Conservation (phyloP, 2,888 invertebrate genomes). For the Carterocephalus palaemon region DNA sequence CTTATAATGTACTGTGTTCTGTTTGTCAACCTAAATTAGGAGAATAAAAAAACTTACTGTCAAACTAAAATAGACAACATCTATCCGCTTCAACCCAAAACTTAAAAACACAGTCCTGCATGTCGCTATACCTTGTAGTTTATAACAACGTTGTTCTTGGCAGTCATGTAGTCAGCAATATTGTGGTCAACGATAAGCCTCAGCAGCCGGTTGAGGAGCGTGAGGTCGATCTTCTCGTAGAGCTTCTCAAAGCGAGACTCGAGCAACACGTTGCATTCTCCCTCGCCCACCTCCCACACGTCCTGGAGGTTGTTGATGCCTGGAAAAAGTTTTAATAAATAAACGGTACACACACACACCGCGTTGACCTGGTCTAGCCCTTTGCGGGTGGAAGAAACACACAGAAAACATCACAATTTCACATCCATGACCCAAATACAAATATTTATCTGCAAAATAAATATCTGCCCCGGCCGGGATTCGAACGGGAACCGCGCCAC, state of each 20-base stretch:
- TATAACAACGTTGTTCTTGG: slow-evolving; percentile 99
- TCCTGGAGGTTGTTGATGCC: slow-evolving; percentile 98
- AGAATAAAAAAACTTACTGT: no score
- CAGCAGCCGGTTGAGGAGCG: slow-evolving; percentile 95
- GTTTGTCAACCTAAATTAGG: no score
- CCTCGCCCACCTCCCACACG: slow-evolving; percentile 99
- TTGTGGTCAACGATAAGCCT: slow-evolving; percentile 99
- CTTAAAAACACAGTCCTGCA: slow-evolving; percentile 1
- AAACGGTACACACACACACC: not conserved
- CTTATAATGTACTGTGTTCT: no score
- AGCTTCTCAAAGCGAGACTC: slow-evolving; percentile 98
- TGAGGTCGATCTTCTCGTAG: slow-evolving; percentile 99
- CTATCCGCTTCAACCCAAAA: no score
- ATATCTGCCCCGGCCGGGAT: no score
- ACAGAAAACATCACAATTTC: no score
- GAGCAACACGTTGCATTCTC: slow-evolving; percentile 98
- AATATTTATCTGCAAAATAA: no score
- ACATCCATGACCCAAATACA: no score
- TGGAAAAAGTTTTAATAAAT: slow-evolving; percentile 40
- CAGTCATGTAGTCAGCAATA: slow-evolving; percentile 99
- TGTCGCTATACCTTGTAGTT: slow-evolving; percentile 89
- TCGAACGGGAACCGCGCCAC: no score
- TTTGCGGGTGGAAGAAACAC: no score
- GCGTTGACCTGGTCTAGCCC: no score
- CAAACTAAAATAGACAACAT: no score